Conservation (phyloP, 2,797 vertebrate species). For the Gastrophryne carolinensis region DNA sequence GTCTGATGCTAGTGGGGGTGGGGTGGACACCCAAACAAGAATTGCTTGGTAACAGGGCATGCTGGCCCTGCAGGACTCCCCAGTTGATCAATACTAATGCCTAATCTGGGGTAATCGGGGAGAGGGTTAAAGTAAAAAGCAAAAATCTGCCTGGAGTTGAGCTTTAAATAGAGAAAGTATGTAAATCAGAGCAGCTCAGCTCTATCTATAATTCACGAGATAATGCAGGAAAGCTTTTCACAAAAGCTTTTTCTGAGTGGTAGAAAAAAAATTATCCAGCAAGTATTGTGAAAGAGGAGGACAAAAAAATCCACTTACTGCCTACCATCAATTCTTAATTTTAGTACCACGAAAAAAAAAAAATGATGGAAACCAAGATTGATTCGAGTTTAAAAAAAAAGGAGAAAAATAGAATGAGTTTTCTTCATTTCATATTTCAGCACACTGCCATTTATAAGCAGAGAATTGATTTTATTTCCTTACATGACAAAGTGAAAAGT, state of each 20-base stretch:
- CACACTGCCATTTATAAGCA: conserved; percentile 65
- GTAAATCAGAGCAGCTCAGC: conserved; percentile 59
- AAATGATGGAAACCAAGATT: conserved; percentile 65
- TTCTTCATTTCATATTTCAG: conserved; percentile 63
- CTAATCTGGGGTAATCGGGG: too few relatives aligned
- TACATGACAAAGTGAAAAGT: conserved; percentile 44
- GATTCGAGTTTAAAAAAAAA: conserved; percentile 59
- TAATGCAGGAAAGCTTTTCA: conserved; percentile 56
- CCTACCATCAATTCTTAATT: conserved; percentile 65
- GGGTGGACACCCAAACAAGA: too few relatives aligned
- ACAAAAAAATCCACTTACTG: conserved; percentile 64
- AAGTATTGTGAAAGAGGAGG: conserved; percentile 56
- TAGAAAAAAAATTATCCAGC: conserved; percentile 60
- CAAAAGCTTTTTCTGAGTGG: conserved; percentile 58
- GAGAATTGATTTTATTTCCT: conserved; percentile 67
- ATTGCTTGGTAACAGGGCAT: too few relatives aligned
- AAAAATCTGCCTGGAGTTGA: too few relatives aligned
- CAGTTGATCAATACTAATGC: too few relatives aligned
- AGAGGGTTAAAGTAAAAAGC: too few relatives aligned
- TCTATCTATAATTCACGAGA: conserved; percentile 63
- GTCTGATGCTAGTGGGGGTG: too few relatives aligned
- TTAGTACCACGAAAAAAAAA: conserved; percentile 57
- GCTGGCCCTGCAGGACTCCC: too few relatives aligned
- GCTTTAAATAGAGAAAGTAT: conserved; percentile 63
- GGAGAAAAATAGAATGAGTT: conserved; percentile 43